phyloP scores from a whole-genome alignment of 2,888 invertebrate genomes.

The Phorcus lineatus region DNA sequence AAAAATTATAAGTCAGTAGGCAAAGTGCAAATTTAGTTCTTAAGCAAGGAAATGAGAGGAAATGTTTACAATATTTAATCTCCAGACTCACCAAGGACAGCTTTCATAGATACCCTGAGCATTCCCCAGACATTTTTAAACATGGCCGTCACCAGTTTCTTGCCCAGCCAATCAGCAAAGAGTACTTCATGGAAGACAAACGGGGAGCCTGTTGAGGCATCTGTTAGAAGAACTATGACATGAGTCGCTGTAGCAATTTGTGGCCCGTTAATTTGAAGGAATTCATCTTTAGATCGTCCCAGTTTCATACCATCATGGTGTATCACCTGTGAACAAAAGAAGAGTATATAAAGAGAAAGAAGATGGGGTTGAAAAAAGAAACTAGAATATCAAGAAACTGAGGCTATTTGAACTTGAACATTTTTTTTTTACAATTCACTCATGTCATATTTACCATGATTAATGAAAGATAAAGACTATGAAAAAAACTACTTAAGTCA shows the following conservation, averaged over 20 bases:
- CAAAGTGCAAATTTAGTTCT: too few relatives aligned
- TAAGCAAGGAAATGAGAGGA: too few relatives aligned
- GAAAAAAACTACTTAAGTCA: too few relatives aligned
- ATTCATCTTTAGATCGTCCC: constrained; percentile 73
- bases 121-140: constrained; percentile 71
- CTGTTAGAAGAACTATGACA: constrained; percentile 71
- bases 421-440: too few relatives aligned
- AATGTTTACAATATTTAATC: not conserved
- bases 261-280: constrained; percentile 71
- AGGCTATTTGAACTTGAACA: too few relatives aligned
- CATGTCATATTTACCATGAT: too few relatives aligned
- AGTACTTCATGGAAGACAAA: constrained; percentile 73
- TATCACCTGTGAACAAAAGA: constrained; percentile 57
- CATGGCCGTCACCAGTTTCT: constrained; percentile 71
- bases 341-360: not conserved
- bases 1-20: too few relatives aligned
- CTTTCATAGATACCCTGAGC: constrained; percentile 67
- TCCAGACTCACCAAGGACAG: constrained; percentile 68
- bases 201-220: constrained; percentile 65
- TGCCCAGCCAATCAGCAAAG: constrained; percentile 74
- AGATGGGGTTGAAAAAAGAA: too few relatives aligned
- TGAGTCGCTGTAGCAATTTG: constrained; percentile 66
- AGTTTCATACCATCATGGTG: constrained; percentile 70
- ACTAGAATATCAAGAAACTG: not conserved
- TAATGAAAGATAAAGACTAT: too few relatives aligned